Percentiles rank a stretch among this genome's conserved stretches.
phyloP scores from a whole-genome alignment of 2,888 invertebrate species.

The Sipha maydis region DNA sequence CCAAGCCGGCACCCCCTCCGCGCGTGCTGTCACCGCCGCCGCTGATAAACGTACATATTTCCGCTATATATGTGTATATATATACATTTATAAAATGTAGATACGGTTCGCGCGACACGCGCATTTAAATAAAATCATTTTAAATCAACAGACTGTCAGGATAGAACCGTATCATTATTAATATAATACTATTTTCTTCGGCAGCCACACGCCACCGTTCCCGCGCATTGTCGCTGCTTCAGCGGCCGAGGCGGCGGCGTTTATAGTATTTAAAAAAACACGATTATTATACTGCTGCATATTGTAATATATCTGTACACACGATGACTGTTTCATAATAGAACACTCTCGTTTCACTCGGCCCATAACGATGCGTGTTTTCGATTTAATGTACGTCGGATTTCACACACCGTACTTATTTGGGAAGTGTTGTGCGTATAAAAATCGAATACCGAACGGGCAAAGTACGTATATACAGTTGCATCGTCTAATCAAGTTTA shows the following conservation, averaged over 20 bases:
- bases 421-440: too few species aligned
- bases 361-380: too few species aligned
- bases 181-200: not conserved
- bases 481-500: too few species aligned
- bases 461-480: too few species aligned
- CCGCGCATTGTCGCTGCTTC: not conserved
- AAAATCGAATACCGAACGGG: too few species aligned
- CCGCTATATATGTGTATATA: not conserved
- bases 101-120: not conserved
- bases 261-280: not conserved
- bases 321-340: too few species aligned
- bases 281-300: too few species aligned
- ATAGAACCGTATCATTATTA: constrained; percentile 40
- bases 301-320: too few species aligned
- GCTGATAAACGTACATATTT: not conserved
- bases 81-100: too few species aligned
- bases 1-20: constrained; percentile 37
- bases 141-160: constrained; percentile 54
- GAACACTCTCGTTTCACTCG: too few species aligned
- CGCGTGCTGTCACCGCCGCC: constrained; percentile 9
- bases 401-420: too few species aligned
- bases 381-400: too few species aligned
- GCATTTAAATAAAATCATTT: constrained; percentile 58
- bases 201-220: constrained; percentile 11
- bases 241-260: not conserved